phyloP scores from a whole-genome alignment of 2,113 vertebrate species.

The Datnioides undecimradiatus region DNA sequence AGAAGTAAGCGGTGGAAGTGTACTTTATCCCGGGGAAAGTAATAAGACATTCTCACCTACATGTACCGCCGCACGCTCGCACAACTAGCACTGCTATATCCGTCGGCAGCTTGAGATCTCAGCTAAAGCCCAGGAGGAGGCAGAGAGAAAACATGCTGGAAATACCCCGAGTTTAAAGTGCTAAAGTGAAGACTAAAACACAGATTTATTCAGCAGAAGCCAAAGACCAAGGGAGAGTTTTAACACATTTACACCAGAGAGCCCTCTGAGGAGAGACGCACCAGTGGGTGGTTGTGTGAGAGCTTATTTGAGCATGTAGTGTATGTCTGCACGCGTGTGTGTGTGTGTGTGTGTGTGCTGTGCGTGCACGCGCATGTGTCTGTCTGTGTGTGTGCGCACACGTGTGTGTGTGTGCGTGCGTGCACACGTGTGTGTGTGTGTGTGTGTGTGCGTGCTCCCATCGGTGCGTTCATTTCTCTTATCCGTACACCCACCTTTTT shows the following conservation, averaged over 20 bases:
- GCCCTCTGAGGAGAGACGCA: constrained; percentile 78
- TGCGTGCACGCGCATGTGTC: background rate
- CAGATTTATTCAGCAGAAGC: constrained; percentile 87
- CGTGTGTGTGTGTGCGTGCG: constrained; percentile 14
- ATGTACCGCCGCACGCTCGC: constrained; percentile 28
- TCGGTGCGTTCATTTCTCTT: constrained; percentile 79
- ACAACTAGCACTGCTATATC: constrained; percentile 72
- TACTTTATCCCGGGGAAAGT: constrained; percentile 28
- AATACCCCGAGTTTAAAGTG: constrained; percentile 84
- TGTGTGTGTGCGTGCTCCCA: constrained; percentile 53
- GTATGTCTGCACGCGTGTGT: constrained; percentile 53
- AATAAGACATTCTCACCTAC: constrained; percentile 68
- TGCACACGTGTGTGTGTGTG: constrained; percentile 1
- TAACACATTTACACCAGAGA: constrained; percentile 85
- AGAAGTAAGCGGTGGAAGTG: constrained; percentile 3
- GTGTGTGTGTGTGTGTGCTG: constrained; percentile 21
- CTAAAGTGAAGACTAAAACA: constrained; percentile 84
- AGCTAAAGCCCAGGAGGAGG: constrained; percentile 76
- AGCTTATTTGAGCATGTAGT: constrained; percentile 77
- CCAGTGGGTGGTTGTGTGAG: constrained; percentile 77
- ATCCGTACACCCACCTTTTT: constrained; percentile 82
- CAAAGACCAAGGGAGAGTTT: constrained; percentile 86
- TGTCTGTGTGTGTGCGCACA: constrained; percentile 25
- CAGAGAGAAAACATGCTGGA: constrained; percentile 77
- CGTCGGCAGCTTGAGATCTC: constrained; percentile 80